Conservation (phyloP, 2,888 invertebrate species). For the Flexamia atlantica region DNA sequence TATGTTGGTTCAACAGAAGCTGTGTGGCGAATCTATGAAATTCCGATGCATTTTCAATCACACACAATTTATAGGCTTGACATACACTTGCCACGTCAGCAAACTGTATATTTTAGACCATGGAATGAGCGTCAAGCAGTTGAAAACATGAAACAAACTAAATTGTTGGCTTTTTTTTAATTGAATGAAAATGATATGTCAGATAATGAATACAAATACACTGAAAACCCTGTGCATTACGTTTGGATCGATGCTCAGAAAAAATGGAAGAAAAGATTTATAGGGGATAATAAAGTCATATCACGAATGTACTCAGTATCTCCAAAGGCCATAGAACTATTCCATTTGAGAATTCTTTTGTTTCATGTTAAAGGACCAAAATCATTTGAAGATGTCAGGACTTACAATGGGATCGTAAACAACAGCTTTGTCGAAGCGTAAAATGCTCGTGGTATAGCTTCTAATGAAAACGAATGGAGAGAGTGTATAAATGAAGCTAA, state of each 20-base stretch:
- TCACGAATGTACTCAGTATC: conserved; percentile 8
- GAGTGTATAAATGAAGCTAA: conserved; percentile 24
- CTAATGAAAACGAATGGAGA: conserved; percentile 40
- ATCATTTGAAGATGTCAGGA: conserved; percentile 18
- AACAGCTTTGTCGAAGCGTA: conserved; percentile 27
- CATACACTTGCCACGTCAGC: conserved; percentile 14
- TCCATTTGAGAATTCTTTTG: not conserved
- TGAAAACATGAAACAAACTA: not conserved
- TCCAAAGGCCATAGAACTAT: conserved; percentile 10
- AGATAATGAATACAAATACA: conserved; percentile 3
- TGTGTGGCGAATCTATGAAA: not conserved
- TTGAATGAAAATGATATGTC: conserved; percentile 24
- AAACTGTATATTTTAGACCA: conserved; percentile 8
- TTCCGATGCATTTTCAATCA: conserved; percentile 27
- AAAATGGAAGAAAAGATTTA: conserved; percentile 5
- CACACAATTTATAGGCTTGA: conserved; percentile 18
- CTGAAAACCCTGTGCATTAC: not conserved
- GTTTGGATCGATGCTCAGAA: not conserved
- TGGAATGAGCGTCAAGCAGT: not conserved
- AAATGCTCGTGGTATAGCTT: conserved; percentile 15
- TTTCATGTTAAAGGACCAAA: conserved; percentile 27
- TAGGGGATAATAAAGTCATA: conserved; percentile 24
- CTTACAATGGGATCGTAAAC: not conserved
- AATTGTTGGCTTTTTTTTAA: conserved; percentile 22
- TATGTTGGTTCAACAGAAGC: not conserved